Conservation (phyloP, 2,888 invertebrate genomes). For the Colostygia pectinataria region DNA sequence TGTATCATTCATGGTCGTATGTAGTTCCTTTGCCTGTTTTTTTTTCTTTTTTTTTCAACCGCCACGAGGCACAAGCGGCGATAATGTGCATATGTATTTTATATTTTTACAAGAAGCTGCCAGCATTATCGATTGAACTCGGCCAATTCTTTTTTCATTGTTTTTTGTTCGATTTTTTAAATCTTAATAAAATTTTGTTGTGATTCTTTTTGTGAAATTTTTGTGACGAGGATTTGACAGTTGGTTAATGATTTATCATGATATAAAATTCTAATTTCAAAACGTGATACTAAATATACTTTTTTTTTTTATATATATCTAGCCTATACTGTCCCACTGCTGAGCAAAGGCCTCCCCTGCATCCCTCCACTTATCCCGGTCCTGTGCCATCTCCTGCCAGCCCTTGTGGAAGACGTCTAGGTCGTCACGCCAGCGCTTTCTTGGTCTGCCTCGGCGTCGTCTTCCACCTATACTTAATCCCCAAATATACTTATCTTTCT, state of each 20-base stretch:
- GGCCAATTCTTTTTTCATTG: conserved; percentile 37
- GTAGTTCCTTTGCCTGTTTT: conserved; percentile 30
- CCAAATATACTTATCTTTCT: no score
- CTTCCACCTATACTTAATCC: no score
- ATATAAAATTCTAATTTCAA: no score
- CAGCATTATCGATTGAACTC: conserved; percentile 36
- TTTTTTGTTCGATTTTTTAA: conserved; percentile 24
- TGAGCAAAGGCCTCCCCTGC: no score
- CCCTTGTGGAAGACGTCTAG: no score
- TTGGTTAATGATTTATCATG: background rate
- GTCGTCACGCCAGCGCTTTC: no score
- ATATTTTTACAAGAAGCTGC: conserved; percentile 32
- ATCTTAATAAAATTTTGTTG: conserved; percentile 6
- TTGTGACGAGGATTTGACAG: conserved; percentile 15
- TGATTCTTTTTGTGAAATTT: conserved; percentile 1
- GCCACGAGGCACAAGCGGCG: conserved; percentile 32
- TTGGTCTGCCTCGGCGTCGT: no score
- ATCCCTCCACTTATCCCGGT: no score
- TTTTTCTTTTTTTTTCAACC: conserved; percentile 28
- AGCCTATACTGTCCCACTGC: no score
- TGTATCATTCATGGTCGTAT: conserved; percentile 44
- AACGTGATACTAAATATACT: no score
- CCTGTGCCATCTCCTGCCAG: no score
- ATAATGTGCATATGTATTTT: conserved; percentile 38
- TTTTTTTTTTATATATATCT: no score